phyloP scores from a whole-genome alignment of 2,113 vertebrate species.

The Ophthalmolycus amberensis region DNA sequence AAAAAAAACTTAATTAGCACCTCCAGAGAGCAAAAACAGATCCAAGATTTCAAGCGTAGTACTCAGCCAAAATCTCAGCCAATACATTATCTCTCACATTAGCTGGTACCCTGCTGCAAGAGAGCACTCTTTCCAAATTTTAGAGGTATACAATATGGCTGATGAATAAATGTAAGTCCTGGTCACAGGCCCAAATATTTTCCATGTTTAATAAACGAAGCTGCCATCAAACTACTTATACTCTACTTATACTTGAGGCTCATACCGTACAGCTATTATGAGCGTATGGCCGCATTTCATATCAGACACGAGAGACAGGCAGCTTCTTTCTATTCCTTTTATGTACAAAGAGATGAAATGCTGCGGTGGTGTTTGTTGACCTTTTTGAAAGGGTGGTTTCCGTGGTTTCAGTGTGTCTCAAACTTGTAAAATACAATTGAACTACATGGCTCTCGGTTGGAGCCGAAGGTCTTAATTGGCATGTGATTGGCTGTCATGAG shows the following conservation, averaged over 20 bases:
- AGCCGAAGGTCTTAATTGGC: conserved; percentile 66
- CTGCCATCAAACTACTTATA: conserved; percentile 50
- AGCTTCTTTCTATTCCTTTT: conserved; percentile 28
- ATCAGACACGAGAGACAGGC: conserved; percentile 5
- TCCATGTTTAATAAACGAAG: conserved; percentile 66
- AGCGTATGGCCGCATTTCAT: conserved; percentile 34
- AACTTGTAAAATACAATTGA: conserved; percentile 45
- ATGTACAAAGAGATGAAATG: conserved; percentile 37
- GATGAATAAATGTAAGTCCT: conserved; percentile 71
- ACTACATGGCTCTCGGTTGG: conserved; percentile 23
- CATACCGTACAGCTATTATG: conserved; percentile 45
- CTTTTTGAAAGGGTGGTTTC: conserved; percentile 31
- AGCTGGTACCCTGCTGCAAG: conserved; percentile 46
- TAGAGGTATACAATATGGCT: conserved; percentile 71
- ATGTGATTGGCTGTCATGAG: conserved; percentile 70
- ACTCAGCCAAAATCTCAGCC: conserved; percentile 71
- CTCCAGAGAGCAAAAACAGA: conserved; percentile 64
- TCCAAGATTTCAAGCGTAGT: conserved; percentile 73
- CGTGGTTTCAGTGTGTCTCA: conserved; percentile 30
- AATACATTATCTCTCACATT: conserved; percentile 76
- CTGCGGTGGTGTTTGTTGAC: conserved; percentile 1
- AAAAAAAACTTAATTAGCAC: conserved; percentile 62
- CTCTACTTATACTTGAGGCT: conserved; percentile 40
- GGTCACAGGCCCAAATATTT: conserved; percentile 69
- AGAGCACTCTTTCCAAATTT: conserved; percentile 67